Evolutionary conservation across 2,113 vertebrate species (phyloP).

Genomic region (Albula glossodonta): DNA sequence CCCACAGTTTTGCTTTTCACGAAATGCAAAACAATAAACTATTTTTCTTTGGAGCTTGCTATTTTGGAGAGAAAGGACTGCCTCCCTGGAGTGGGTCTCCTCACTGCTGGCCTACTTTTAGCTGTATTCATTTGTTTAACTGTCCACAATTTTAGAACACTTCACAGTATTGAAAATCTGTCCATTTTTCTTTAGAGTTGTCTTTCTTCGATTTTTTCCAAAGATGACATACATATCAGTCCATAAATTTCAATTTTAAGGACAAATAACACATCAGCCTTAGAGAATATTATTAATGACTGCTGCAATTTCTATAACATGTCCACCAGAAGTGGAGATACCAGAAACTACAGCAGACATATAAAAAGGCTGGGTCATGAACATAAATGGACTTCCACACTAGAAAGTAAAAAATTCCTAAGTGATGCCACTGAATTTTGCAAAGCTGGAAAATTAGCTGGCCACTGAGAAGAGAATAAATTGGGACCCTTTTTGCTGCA

Average conservation of each 20-base stretch:
- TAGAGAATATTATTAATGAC: neutral
- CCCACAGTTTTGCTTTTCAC: conserved; percentile 16
- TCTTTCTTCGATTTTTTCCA: neutral
- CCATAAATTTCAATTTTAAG: neutral
- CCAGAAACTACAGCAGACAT: neutral
- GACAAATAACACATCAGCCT: too few species aligned
- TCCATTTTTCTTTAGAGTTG: neutral
- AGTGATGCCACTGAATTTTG: too few species aligned
- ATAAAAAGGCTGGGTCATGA: neutral
- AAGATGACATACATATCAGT: too few species aligned
- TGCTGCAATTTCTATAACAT: neutral
- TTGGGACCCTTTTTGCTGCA: too few species aligned
- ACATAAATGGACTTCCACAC: neutral
- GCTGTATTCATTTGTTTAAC: neutral
- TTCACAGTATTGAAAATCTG: neutral
- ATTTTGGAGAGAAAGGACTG: conserved; percentile 10
- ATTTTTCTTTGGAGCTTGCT: conserved; percentile 28
- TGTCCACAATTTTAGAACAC: neutral
- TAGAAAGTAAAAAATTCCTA: too few species aligned
- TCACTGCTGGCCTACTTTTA: neutral
- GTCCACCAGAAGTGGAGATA: neutral
- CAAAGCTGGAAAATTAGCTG: too few species aligned
- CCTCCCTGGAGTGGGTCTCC: conserved; percentile 12
- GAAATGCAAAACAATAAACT: conserved; percentile 19
- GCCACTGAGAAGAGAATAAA: too few species aligned